A percentile compares a stretch with the other conserved stretches of the same genome.
Conservation (phyloP, 92 coral and sea anemone genomes). For the Micromussa lordhowensis region DNA sequence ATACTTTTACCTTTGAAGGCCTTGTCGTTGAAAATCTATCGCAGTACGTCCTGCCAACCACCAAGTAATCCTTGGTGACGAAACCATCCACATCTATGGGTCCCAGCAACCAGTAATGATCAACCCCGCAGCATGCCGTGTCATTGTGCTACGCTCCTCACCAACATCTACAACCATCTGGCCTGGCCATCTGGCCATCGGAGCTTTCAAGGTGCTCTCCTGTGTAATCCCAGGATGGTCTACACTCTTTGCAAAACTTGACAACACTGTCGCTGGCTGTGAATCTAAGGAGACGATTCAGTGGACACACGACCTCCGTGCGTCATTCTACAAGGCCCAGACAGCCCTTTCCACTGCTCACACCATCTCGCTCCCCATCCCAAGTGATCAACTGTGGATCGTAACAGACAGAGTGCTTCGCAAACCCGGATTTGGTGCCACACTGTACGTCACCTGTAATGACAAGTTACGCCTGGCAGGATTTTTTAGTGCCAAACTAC, state of each 20-base stretch:
- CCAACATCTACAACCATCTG: constrained; percentile 43
- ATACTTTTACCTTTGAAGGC: too few relatives aligned
- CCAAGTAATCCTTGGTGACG: constrained; percentile 50
- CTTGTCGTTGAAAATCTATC: constrained; percentile 69
- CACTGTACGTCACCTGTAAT: constrained; percentile 49
- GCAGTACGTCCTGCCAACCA: constrained; percentile 73
- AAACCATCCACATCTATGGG: constrained; percentile 38
- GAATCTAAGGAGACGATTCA: constrained; percentile 55
- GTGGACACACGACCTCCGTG: too few relatives aligned
- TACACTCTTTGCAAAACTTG: constrained; percentile 60
- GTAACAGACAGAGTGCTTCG: constrained; percentile 57
- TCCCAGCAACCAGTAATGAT: background rate
- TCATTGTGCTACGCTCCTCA: constrained; percentile 44
- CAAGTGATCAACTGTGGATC: constrained; percentile 56
- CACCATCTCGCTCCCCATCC: constrained; percentile 59
- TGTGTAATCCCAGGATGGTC: constrained; percentile 59
- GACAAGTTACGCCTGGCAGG: background rate
- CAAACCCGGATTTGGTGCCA: constrained; percentile 58
- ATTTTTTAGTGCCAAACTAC: background rate
- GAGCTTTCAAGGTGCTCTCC: constrained; percentile 57
- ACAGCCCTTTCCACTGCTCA: too few relatives aligned
- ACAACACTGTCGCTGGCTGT: constrained; percentile 61
- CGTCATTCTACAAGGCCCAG: too few relatives aligned
- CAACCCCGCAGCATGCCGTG: constrained; percentile 37
- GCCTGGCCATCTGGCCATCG: constrained; percentile 65